These are phyloP conservation scores for Serripes groenlandicus DNA, from an alignment of 2,888 invertebrate species.

Conservation along the genomic window DNA sequence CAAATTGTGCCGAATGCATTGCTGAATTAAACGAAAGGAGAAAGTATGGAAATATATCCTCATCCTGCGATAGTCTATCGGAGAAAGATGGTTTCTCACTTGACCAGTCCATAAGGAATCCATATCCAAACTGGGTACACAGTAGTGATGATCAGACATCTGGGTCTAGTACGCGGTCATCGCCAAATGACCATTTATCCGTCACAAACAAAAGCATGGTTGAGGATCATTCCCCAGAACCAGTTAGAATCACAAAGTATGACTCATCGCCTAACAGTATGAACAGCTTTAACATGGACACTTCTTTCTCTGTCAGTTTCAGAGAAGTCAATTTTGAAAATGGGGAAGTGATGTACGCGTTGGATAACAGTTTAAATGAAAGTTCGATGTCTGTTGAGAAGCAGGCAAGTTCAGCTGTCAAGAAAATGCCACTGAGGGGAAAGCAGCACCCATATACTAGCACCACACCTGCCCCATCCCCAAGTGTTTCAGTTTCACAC, in stretches of 20 bases:
- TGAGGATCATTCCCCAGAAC: slow-evolving; percentile 11
- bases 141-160: slow-evolving; percentile 8
- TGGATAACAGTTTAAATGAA: slow-evolving; percentile 15
- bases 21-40: not conserved
- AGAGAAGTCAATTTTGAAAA: slow-evolving; percentile 56
- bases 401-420: not conserved
- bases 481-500: not conserved
- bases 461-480: not conserved
- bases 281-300: slow-evolving; percentile 19
- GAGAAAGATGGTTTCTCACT: slow-evolving; percentile 8
- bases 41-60: slow-evolving; percentile 13
- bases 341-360: slow-evolving; percentile 59
- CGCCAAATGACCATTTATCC: not conserved
- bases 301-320: slow-evolving; percentile 61
- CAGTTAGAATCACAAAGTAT: slow-evolving; percentile 10
- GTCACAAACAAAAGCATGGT: not conserved
- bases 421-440: not conserved
- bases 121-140: slow-evolving; percentile 13
- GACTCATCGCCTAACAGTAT: slow-evolving; percentile 21
- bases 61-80: slow-evolving; percentile 14
- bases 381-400: not conserved
- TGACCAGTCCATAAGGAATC: not conserved
- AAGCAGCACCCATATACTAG: not conserved
- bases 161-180: not conserved
- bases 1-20: slow-evolving; percentile 44